Percentiles rank a stretch among this genome's conserved stretches.
phyloP scores from a whole-genome alignment of 2,113 vertebrate genomes.

The Odocoileus virginianus region DNA sequence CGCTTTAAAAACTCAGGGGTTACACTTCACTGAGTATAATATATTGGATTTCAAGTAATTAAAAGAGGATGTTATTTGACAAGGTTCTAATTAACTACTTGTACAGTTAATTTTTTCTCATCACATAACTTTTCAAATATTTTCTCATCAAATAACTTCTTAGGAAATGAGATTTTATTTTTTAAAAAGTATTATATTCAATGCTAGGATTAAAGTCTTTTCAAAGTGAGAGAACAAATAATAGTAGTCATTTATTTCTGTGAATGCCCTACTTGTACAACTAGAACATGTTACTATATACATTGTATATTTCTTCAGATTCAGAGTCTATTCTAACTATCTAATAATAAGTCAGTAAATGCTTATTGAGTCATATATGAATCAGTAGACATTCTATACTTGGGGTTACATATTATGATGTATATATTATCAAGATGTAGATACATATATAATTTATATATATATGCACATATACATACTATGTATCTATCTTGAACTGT shows the following conservation, averaged over 20 bases:
- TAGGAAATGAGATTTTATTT: slow-evolving; percentile 16
- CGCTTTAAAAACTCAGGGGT: not conserved
- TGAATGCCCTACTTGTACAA: not conserved
- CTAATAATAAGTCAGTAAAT: slow-evolving; percentile 7
- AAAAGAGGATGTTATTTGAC: not conserved
- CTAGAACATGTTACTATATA: not conserved
- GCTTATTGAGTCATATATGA: not conserved
- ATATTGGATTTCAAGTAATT: not conserved
- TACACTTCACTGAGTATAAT: not conserved
- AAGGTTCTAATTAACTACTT: slow-evolving; percentile 7
- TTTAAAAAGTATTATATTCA: not conserved
- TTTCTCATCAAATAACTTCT: slow-evolving; percentile 21
- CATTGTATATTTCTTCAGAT: not conserved
- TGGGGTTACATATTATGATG: not conserved
- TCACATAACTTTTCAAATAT: not conserved
- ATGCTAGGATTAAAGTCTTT: not conserved
- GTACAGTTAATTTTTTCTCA: not conserved
- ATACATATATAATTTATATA: not conserved
- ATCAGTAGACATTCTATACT: not conserved
- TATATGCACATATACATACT: not conserved
- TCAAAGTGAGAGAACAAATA: not conserved
- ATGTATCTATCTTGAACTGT: not conserved
- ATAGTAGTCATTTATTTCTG: not conserved
- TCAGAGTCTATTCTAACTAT: not conserved
- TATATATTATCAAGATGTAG: not conserved